Percentiles rank a stretch among this genome's conserved stretches.
phyloP scores from a whole-genome alignment of 1,140 invertebrate species.

The Lineus longissimus region DNA sequence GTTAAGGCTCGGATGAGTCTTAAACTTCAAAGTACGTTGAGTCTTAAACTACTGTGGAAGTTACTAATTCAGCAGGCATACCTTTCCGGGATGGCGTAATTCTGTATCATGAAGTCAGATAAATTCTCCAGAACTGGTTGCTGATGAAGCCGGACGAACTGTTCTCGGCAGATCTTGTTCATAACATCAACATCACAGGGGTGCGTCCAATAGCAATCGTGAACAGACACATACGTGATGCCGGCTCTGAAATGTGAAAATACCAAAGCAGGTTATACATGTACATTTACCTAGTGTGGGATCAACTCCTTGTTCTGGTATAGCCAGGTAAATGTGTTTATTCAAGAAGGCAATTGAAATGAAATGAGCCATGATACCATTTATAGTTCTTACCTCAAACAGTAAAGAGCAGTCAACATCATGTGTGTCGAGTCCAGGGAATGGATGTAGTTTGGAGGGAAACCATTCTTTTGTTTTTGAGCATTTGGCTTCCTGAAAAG shows the following conservation, averaged over 20 bases:
- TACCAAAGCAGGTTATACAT: conserved; percentile 4
- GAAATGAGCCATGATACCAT: too few relatives aligned
- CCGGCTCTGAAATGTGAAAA: conserved; percentile 57
- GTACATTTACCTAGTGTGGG: too few relatives aligned
- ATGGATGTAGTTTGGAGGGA: conserved; percentile 98
- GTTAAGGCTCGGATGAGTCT: too few relatives aligned
- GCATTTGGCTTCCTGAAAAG: conserved; percentile 71
- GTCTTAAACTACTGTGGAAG: too few relatives aligned
- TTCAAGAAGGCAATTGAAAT: too few relatives aligned
- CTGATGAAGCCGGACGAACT: conserved; percentile 91
- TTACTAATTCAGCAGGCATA: too few relatives aligned
- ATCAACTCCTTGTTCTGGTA: too few relatives aligned
- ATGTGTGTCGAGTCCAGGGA: conserved; percentile 97
- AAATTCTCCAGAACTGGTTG: conserved; percentile 88
- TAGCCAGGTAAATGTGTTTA: too few relatives aligned
- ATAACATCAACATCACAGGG: conserved; percentile 78
- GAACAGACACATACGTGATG: conserved; percentile 92
- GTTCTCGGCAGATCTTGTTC: conserved; percentile 90
- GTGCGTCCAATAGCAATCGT: conserved; percentile 99
- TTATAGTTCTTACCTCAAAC: conserved; percentile 59
- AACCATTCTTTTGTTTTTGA: conserved; percentile 94
- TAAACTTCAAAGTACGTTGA: too few relatives aligned
- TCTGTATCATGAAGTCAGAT: conserved; percentile 68
- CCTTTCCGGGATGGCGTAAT: conserved; percentile 55
- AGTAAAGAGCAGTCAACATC: conserved; percentile 94